A percentile compares a stretch with the other conserved stretches of the same genome.
phyloP scores from a whole-genome alignment of 2,113 vertebrate genomes.

The Saimiri boliviensis region DNA sequence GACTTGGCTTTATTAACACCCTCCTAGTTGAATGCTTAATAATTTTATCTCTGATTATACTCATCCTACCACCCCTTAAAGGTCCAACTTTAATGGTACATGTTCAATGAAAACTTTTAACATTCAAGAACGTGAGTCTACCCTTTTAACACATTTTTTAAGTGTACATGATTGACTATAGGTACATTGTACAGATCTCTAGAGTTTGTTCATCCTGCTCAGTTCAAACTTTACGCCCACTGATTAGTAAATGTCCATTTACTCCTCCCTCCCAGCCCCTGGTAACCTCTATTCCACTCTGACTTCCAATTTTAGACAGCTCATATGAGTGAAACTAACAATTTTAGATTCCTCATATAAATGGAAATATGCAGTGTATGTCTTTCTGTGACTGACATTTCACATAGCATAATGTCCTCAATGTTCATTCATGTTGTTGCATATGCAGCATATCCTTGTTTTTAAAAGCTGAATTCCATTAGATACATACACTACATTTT shows the following conservation, averaged over 20 bases:
- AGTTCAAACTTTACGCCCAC: background rate
- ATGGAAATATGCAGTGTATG: background rate
- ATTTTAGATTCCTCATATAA: background rate
- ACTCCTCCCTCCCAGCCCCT: background rate
- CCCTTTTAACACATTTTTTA: background rate
- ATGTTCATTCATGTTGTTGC: background rate
- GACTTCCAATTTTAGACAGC: background rate
- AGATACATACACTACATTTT: background rate
- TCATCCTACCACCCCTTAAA: background rate
- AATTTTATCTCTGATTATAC: background rate
- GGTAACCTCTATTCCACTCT: background rate
- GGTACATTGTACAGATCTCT: background rate
- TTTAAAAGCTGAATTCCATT: background rate
- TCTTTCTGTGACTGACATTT: background rate
- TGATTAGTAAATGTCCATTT: background rate
- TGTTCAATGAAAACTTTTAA: background rate
- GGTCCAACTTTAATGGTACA: background rate
- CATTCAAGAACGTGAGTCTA: background rate
- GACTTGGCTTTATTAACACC: background rate
- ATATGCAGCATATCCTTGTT: background rate
- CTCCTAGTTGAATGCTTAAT: background rate
- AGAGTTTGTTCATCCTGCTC: background rate
- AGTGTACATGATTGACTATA: background rate
- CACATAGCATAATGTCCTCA: background rate
- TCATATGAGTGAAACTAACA: background rate